These are phyloP conservation scores for Micropoecilia bifurca DNA, from an alignment of 2,797 vertebrate genomes.

Conservation along the genomic window DNA sequence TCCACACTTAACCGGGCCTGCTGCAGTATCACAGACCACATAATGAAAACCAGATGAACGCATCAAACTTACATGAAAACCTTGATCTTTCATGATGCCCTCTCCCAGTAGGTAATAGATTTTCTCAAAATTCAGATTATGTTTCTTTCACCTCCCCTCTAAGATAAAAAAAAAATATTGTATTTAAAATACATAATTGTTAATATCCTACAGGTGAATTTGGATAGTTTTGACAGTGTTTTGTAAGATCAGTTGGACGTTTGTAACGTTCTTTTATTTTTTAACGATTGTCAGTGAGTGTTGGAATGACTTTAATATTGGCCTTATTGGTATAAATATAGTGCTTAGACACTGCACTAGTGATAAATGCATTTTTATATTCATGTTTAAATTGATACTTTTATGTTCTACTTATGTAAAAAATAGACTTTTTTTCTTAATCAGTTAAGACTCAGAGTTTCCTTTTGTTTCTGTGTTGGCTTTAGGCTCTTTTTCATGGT, in stretches of 20 bases:
- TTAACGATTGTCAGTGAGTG: not conserved
- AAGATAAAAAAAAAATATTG: not conserved
- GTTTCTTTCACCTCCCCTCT: not conserved
- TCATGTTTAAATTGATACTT: not conserved
- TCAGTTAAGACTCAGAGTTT: not conserved
- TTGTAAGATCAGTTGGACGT: not conserved
- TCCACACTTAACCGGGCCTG: not conserved
- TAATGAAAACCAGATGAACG: not conserved
- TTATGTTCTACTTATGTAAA: not conserved
- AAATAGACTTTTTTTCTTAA: not conserved
- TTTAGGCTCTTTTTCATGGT: not conserved
- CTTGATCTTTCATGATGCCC: not conserved
- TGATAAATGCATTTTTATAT: not conserved
- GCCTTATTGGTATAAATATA: not conserved
- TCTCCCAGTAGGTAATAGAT: not conserved
- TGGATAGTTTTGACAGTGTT: not conserved
- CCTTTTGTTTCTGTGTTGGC: not conserved
- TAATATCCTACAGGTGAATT: not conserved
- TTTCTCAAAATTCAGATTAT: not conserved
- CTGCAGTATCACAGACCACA: not conserved
- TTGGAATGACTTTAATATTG: not conserved
- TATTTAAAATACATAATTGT: not conserved
- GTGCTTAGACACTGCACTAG: not conserved
- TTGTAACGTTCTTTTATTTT: not conserved
- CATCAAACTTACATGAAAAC: not conserved